Base-by-base conservation (phyloP, 2,797 vertebrate genomes). In the Parotocinclus haroldoi region DNA sequence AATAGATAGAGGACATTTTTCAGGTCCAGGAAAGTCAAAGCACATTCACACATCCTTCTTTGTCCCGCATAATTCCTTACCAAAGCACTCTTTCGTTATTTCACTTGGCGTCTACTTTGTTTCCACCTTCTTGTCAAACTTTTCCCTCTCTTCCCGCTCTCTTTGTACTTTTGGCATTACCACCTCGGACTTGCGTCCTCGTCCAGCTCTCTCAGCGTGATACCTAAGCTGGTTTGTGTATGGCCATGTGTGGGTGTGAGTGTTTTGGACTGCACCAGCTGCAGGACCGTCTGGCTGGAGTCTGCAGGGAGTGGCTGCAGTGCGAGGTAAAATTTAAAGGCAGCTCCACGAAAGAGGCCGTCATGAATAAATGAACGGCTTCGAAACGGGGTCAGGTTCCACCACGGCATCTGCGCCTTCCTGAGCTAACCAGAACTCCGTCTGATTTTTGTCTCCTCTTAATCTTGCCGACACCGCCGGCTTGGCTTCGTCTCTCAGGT, bases 291-390 rank as follows among this genome's bases (percentile, higher is more conserved):
- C 78, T 76, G 81, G 72, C 73, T 60, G 45, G 69, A 76, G 82
- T 82, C 82, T 82, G 80, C 62, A 17, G 82, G 81, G 88, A 85
- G 75, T 73, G 67, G 81, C 81, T 81, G 82, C 58, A 66, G 79
- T 81, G 74, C 69, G 79, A 87, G 79, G 75, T 49, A 63, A 80
- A 88, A 83, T 86, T 88, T 85, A 89, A 89, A 87, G 89, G 89
- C 81, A 77, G 80, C 71, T 69, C 82, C 72, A 78, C 76, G 76
- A 86, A 86, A 77, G 79, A 88, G 84, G 84, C 82, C 81, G 75
- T 74, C 71, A 75, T 79, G 74, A 85, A 82, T 86, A 82, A 82
- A 86, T 77, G 81, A 84, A 72, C 70, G 12, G 68, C 72, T 76
- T 81, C 76, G 80, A 82, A 80, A 77, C 55, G 59, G 66, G 63